Conservation (phyloP, 2,797 vertebrate genomes). For the Psittacula echo region DNA sequence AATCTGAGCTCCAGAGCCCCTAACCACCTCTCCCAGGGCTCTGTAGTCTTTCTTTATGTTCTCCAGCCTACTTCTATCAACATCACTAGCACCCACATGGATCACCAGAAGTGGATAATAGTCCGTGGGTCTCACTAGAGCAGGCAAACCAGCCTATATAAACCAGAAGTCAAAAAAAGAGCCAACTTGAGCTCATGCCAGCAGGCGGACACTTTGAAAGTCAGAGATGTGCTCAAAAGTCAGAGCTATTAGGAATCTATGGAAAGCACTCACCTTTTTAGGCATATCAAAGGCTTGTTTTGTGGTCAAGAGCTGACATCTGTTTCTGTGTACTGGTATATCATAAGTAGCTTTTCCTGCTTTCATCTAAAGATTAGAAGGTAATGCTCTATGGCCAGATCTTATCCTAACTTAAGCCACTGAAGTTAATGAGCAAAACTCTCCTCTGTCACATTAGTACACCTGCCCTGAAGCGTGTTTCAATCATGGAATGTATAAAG, state of each 20-base stretch:
- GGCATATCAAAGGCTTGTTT: background rate
- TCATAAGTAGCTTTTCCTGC: constrained; percentile 42
- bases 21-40: too few relatives aligned
- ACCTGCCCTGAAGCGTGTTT: background rate
- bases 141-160: background rate
- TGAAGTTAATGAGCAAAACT: constrained; percentile 30
- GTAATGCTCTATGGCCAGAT: constrained; percentile 9
- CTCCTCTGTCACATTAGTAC: background rate
- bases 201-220: background rate
- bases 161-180: background rate
- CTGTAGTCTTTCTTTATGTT: too few relatives aligned
- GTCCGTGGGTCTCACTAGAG: too few relatives aligned
- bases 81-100: too few relatives aligned
- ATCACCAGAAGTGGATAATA: too few relatives aligned
- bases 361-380: constrained; percentile 34
- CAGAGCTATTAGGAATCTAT: background rate
- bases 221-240: background rate
- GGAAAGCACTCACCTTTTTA: background rate
- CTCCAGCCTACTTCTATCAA: too few relatives aligned
- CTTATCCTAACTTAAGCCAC: constrained; percentile 1
- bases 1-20: too few relatives aligned
- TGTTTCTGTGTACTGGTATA: background rate
- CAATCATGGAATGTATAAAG: background rate
- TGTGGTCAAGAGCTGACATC: constrained; percentile 23
- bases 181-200: background rate